phyloP scores from a whole-genome alignment of 2,113 vertebrate genomes.

The Rhadina sibilatrix region DNA sequence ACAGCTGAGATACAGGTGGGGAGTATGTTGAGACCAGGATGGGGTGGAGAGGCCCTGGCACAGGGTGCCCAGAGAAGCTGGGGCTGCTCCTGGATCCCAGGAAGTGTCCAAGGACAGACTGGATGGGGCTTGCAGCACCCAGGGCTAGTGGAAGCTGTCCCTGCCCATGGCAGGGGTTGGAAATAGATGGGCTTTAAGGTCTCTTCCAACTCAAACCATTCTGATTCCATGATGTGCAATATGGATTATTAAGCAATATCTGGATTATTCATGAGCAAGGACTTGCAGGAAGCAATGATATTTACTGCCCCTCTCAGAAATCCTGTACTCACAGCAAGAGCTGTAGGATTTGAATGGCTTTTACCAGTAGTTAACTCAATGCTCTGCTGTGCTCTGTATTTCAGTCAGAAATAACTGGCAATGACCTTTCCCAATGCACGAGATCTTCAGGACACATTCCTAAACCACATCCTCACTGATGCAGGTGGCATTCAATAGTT shows the following conservation, averaged over 20 bases:
- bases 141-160: accelerated
- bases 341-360: background rate
- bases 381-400: background rate
- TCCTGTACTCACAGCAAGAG: background rate
- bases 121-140: accelerated
- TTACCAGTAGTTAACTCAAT: background rate
- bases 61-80: background rate
- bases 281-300: background rate
- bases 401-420: background rate
- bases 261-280: background rate
- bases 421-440: accelerated
- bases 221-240: background rate
- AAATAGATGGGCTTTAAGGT: background rate
- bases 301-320: background rate
- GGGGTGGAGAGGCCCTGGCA: accelerated
- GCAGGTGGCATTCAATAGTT: background rate
- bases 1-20: background rate
- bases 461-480: background rate
- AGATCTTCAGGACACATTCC: background rate
- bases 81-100: background rate
- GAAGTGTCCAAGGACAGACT: accelerated
- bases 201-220: background rate
- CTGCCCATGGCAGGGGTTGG: accelerated
- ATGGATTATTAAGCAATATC: background rate
- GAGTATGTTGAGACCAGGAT: background rate